Evolutionary conservation across 2,888 invertebrate species (phyloP), one percentile per base, ranked within the genome.

Genomic region (Drosophila pseudotalamancana): DNA sequence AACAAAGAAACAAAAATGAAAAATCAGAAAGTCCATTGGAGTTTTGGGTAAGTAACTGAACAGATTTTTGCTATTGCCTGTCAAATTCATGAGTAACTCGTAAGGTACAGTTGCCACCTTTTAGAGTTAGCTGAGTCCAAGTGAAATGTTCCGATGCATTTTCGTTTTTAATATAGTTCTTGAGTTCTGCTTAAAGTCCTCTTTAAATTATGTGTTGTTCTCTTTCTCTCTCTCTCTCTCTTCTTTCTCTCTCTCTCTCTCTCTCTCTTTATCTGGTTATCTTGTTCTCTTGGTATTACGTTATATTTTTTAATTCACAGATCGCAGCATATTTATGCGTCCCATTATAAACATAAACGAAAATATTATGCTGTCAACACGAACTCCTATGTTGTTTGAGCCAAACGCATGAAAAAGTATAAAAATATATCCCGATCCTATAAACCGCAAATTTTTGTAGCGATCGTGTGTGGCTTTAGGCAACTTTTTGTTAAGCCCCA

Each of bases 331-430:
- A 85, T 89, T 81, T 89, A 89, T 88, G 89, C 87, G 66, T 83
- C 89, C 78, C 87, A 88, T 78, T 83, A 85, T 43, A 88, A 83
- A 77, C 77, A 76, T 72, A 89, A 82, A 74, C 90, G 88, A 86
- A 89, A 90, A 81, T 89, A 89, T 81, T 89, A 88, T 80, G 88
- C 90, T 72, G 89, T 89, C 79, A 89, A 89, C 77, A 82, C 85
- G 50, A 88, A 89, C 82, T 83, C 88, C 69, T 89, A 82, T 68
- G 85, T 82, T 68, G 85, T 85, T 80, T 84, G 77, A 86, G 64
- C 65, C 72, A 48, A 78, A 61, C 60, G 54, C 75, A 78, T 69
- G 64, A 50, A 18, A 34, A 53, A n/a, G n/a, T n/a, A n/a, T n/a
- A n/a, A n/a, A n/a, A n/a, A n/a, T n/a, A 29, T 18, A 37, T 18